Percentiles rank a stretch among this genome's conserved stretches.
phyloP scores from a whole-genome alignment of 2,797 vertebrate species.

The Streptopelia turtur region DNA sequence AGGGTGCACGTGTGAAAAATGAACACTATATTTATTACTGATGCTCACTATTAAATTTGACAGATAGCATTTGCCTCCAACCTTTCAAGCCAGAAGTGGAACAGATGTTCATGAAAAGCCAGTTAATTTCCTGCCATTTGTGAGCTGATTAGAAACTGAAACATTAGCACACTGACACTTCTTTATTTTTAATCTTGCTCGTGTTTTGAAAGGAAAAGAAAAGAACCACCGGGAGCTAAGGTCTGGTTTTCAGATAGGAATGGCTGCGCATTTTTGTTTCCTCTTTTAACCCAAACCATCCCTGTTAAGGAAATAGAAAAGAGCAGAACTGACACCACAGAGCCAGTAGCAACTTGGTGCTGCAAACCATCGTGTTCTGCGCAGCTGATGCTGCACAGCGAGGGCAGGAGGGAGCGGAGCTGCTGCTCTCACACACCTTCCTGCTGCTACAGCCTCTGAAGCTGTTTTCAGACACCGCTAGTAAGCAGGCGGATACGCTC shows the following conservation, averaged over 20 bases:
- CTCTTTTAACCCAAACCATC: constrained; percentile 49
- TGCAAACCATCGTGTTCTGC: background rate
- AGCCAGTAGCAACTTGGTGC: background rate
- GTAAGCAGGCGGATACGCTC: background rate
- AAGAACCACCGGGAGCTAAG: constrained; percentile 5
- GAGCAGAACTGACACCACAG: background rate
- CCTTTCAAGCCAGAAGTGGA: constrained; percentile 70
- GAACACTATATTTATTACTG: constrained; percentile 47
- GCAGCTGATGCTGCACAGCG: background rate
- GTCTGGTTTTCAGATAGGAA: constrained; percentile 41
- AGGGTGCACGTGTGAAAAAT: background rate
- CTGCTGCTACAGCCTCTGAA: background rate
- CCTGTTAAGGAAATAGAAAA: constrained; percentile 37
- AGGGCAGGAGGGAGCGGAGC: background rate
- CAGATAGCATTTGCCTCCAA: constrained; percentile 68
- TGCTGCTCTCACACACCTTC: background rate
- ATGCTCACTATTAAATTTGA: constrained; percentile 56
- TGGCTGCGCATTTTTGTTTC: constrained; percentile 43
- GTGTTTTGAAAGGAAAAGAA: constrained; percentile 49
- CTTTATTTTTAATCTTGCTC: constrained; percentile 31
- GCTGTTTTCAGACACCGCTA: background rate
- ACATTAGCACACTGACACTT: constrained; percentile 39
- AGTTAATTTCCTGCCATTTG: constrained; percentile 74
- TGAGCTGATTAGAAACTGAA: constrained; percentile 69
- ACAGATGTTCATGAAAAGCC: constrained; percentile 74